Evolutionary conservation across 2,888 invertebrate species (phyloP).

Genomic region (Limenitis camilla): DNA sequence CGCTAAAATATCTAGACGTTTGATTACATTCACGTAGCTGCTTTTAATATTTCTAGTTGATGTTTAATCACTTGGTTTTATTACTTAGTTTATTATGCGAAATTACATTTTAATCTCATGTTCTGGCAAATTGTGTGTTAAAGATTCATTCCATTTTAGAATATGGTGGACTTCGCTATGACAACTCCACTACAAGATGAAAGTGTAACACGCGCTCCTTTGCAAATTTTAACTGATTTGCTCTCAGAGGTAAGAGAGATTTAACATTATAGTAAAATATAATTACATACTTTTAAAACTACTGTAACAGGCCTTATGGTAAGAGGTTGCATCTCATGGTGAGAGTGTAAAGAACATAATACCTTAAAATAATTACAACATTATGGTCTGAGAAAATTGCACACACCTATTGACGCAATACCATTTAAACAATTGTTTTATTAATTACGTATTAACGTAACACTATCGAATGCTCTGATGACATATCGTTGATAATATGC

Average conservation of each 20-base stretch:
- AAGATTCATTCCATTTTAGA: conserved; percentile 53
- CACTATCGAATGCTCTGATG: neutral
- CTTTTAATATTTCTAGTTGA: too few relatives aligned
- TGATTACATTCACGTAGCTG: too few relatives aligned
- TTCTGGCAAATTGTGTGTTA: neutral
- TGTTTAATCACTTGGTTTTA: too few relatives aligned
- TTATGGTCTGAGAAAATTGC: neutral
- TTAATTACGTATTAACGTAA: conserved; percentile 1
- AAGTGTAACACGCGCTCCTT: conserved; percentile 80
- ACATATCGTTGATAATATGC: neutral
- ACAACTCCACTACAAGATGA: conserved; percentile 86
- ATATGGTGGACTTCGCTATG: conserved; percentile 83
- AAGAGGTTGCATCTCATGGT: too few relatives aligned
- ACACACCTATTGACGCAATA: conserved; percentile 3
- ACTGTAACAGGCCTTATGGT: too few relatives aligned
- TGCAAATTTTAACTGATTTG: conserved; percentile 82
- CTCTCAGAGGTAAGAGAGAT: conserved; percentile 71
- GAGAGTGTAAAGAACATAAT: too few relatives aligned
- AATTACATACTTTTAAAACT: neutral
- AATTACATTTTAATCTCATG: too few relatives aligned
- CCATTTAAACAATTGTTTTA: conserved; percentile 1
- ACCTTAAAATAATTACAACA: too few relatives aligned
- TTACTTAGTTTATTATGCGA: too few relatives aligned
- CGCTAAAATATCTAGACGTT: too few relatives aligned
- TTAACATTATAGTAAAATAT: neutral